Evolutionary conservation across 2,888 invertebrate species (phyloP).

Genomic region (Drosophila mimica): DNA sequence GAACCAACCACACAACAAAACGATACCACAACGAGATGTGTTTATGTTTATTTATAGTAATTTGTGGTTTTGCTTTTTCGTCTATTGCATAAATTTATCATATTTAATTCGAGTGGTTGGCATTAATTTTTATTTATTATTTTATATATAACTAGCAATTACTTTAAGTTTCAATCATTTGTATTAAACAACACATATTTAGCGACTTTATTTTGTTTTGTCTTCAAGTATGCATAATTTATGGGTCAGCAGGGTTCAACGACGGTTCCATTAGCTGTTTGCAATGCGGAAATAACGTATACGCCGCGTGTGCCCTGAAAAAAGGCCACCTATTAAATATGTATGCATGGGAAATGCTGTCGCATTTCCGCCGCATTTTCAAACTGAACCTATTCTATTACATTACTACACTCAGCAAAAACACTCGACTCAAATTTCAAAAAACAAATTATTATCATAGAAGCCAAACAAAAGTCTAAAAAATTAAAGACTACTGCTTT

Average conservation of each 20-base stretch:
- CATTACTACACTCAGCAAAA: background rate
- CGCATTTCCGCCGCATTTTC: conserved; percentile 57
- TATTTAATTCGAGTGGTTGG: background rate
- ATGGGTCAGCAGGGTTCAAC: conserved; percentile 65
- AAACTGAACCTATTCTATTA: background rate
- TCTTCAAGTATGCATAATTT: conserved; percentile 35
- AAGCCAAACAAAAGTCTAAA: background rate
- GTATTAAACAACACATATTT: background rate
- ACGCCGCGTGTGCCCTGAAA: conserved; percentile 33
- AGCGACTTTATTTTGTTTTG: background rate
- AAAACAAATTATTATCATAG: background rate
- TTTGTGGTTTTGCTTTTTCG: background rate
- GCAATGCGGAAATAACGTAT: conserved; percentile 66
- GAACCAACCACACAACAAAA: conserved; percentile 9
- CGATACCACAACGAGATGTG: conserved; percentile 9
- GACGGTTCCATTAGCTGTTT: conserved; percentile 35
- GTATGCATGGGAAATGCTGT: conserved; percentile 44
- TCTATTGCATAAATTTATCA: conserved; percentile 9
- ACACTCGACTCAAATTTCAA: background rate
- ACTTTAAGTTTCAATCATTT: background rate
- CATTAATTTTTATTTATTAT: background rate
- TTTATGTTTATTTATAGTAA: conserved; percentile 4
- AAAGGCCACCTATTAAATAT: conserved; percentile 56
- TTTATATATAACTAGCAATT: background rate
- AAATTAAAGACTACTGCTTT: background rate